Evolutionary conservation across 2,113 vertebrate species (phyloP).

Genomic region (Brachypodius melanocephalos): DNA sequence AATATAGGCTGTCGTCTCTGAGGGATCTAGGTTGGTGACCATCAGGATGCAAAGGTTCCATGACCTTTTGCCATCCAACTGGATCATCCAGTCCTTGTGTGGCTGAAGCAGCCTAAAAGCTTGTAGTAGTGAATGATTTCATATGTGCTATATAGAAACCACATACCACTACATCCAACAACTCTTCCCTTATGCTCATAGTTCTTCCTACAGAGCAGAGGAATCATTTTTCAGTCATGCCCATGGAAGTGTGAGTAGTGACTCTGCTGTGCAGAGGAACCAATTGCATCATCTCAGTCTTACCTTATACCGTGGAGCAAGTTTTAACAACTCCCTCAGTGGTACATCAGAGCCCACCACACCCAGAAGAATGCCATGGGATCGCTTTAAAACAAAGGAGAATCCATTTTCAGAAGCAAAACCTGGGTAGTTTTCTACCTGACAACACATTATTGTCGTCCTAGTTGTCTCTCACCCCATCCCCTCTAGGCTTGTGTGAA

Average conservation of each 20-base stretch:
- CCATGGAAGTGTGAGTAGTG: not conserved
- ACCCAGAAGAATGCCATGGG: conserved; percentile 92
- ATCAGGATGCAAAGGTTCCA: not conserved
- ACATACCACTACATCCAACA: not conserved
- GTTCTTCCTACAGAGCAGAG: not conserved
- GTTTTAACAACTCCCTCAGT: conserved; percentile 87
- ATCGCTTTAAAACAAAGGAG: conserved; percentile 75
- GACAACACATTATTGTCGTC: not conserved
- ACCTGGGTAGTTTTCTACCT: not conserved
- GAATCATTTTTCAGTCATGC: not conserved
- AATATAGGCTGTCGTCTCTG: not conserved
- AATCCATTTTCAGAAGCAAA: not conserved
- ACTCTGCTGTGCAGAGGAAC: not conserved
- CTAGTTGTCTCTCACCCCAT: not conserved
- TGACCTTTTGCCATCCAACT: not conserved
- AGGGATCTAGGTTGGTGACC: not conserved
- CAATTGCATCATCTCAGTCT: not conserved
- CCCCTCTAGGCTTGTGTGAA: not conserved
- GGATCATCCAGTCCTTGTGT: not conserved
- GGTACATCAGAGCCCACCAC: conserved; percentile 93
- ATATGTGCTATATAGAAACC: not conserved
- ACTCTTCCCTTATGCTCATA: not conserved
- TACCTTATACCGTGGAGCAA: conserved; percentile 92
- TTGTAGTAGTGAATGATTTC: not conserved
- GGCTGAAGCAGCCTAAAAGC: not conserved